phyloP scores from a whole-genome alignment of 2,113 vertebrate genomes.

The Hiodon alosoides region DNA sequence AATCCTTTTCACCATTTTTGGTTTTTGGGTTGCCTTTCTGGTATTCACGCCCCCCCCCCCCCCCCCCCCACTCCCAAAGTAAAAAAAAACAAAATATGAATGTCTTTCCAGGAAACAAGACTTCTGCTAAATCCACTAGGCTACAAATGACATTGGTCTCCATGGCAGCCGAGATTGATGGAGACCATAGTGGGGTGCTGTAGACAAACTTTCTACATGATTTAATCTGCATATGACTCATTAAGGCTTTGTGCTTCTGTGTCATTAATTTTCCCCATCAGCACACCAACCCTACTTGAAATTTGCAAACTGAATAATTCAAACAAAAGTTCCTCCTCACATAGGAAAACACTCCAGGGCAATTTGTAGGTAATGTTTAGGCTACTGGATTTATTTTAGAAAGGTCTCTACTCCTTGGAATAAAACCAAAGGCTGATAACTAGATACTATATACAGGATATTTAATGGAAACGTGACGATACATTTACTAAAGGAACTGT shows the following conservation, averaged over 20 bases:
- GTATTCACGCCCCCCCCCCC: no score
- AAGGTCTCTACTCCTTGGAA: no score
- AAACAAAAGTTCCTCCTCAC: not conserved
- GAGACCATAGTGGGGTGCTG: not conserved
- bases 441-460: no score
- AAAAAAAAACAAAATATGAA: no score
- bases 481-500: no score
- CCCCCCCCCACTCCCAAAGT: no score
- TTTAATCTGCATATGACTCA: constrained; percentile 18
- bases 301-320: constrained; percentile 12
- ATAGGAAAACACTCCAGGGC: not conserved
- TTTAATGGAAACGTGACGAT: no score
- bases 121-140: not conserved
- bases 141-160: not conserved
- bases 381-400: no score
- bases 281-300: not conserved
- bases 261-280: constrained; percentile 4
- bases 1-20: no score
- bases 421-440: no score
- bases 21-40: no score
- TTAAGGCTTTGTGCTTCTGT: constrained; percentile 1
- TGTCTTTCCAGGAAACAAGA: not conserved
- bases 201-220: constrained; percentile 12
- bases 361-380: no score
- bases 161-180: constrained; percentile 18